Conservation (phyloP, 2,113 vertebrate genomes). For the Perognathus longimembris region DNA sequence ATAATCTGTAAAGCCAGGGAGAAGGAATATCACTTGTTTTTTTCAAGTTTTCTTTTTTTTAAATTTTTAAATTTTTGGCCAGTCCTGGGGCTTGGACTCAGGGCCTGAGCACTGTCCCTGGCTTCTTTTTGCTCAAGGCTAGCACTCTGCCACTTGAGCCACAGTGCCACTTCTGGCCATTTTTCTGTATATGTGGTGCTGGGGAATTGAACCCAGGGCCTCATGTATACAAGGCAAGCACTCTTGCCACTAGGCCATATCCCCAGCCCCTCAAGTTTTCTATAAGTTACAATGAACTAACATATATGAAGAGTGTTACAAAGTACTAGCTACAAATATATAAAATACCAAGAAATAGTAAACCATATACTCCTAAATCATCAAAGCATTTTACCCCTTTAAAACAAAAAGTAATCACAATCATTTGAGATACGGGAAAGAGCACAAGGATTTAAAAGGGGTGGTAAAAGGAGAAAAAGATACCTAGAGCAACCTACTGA, state of each 20-base stretch:
- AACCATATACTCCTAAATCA: constrained; percentile 19
- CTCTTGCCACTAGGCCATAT: too few species aligned
- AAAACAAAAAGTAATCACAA: constrained; percentile 37
- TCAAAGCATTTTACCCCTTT: background rate
- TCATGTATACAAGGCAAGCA: too few species aligned
- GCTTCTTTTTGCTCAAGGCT: too few species aligned
- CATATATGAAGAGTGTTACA: background rate
- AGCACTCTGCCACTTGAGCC: too few species aligned
- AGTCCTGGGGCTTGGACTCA: too few species aligned
- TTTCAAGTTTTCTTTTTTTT: background rate
- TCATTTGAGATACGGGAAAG: constrained; percentile 6
- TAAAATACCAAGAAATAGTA: background rate
- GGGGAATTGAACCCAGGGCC: too few species aligned
- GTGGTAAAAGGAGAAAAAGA: background rate
- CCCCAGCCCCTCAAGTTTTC: background rate
- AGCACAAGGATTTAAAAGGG: background rate
- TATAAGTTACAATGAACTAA: background rate
- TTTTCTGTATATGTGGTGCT: too few species aligned
- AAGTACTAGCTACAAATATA: background rate
- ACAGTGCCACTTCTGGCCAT: too few species aligned
- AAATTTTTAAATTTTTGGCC: too few species aligned
- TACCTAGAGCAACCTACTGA: background rate
- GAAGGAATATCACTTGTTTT: background rate
- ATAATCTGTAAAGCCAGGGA: background rate
- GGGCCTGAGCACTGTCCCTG: too few species aligned